Percentiles rank a stretch among this genome's conserved stretches.
Evolutionary conservation across 2,888 invertebrate species (phyloP).

Genomic region (Ellobium chinense): DNA sequence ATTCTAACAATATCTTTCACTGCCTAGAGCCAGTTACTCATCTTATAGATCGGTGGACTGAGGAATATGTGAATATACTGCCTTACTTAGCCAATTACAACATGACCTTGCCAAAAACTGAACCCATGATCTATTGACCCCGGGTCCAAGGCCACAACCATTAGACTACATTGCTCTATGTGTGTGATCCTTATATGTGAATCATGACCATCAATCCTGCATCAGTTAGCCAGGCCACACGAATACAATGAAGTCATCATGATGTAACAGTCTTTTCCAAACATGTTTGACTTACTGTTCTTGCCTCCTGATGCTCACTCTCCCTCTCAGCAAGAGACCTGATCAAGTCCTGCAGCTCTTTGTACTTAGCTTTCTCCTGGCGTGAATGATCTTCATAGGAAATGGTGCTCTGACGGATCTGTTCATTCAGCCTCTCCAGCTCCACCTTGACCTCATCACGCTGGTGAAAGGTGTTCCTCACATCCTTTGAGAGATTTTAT

Average conservation of each 20-base stretch:
- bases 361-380: constrained; percentile 65
- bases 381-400: constrained; percentile 60
- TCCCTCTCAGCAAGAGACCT: constrained; percentile 65
- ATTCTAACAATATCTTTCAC: too few species aligned
- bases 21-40: too few species aligned
- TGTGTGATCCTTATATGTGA: neutral
- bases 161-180: too few species aligned
- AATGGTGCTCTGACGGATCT: constrained; percentile 61
- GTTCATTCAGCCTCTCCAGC: constrained; percentile 66
- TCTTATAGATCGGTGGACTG: too few species aligned
- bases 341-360: constrained; percentile 65
- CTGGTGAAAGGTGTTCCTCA: constrained; percentile 59
- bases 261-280: neutral
- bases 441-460: constrained; percentile 68
- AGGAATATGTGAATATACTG: too few species aligned
- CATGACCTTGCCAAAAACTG: too few species aligned
- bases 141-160: too few species aligned
- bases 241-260: neutral
- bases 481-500: too few species aligned
- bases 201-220: neutral
- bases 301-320: constrained; percentile 65
- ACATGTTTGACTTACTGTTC: constrained; percentile 56
- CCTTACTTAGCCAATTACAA: too few species aligned
- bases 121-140: too few species aligned
- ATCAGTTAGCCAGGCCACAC: neutral